Base-by-base conservation (phyloP, 2,797 vertebrate genomes). In the Syngnathus rostellatus region DNA sequence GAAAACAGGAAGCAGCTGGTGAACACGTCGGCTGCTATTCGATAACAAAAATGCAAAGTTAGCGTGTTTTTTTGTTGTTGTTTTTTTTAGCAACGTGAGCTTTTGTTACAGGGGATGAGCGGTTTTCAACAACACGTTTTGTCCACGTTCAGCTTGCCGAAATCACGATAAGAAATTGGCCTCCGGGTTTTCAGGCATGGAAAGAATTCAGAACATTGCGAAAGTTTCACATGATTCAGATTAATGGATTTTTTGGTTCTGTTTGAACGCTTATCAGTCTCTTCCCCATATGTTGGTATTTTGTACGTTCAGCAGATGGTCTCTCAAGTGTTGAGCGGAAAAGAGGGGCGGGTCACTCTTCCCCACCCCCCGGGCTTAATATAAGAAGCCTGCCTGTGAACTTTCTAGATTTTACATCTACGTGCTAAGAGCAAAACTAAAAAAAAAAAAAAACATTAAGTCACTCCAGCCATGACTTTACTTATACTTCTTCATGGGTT, bases 381-480 rank as follows among this genome's bases (percentile, higher is more conserved):
- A 83, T 76, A 85, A 81, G 53, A 46, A 25, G 51, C 19, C n/a
- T 51, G 0, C 23, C n/a, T 64, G 45, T 71, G 23, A 50, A 31
- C 17, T 46, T 21, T 9, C 43, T 59, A 16, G 6, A 57, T 17
- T 55, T 65, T 37, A 46, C 25, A 41, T 8, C 55, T 55, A 72
- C 61, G 37, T 10, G 9, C 68, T 16, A 12, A 51, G 19, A 17
- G 10, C 1, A 6, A 5, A 31, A 25, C 21, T 14, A 31, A 2
- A n/a, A 50, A 14, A 31, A 53, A 14, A 38, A 1, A 23, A 23
- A 37, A 0, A 37, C 16, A 37, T 2, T 17, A 6, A 11, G 1
- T 2, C 51, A 45, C 12, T 48, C 41, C 68, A 77, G 54, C 43
- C 5, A 88, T 88, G 85, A 72, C 46, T 75, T 77, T 37, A 5